Percentiles rank a stretch among this genome's conserved stretches.
Evolutionary conservation across 2,113 vertebrate genomes (phyloP).

Genomic region (Cebidichthys violaceus): DNA sequence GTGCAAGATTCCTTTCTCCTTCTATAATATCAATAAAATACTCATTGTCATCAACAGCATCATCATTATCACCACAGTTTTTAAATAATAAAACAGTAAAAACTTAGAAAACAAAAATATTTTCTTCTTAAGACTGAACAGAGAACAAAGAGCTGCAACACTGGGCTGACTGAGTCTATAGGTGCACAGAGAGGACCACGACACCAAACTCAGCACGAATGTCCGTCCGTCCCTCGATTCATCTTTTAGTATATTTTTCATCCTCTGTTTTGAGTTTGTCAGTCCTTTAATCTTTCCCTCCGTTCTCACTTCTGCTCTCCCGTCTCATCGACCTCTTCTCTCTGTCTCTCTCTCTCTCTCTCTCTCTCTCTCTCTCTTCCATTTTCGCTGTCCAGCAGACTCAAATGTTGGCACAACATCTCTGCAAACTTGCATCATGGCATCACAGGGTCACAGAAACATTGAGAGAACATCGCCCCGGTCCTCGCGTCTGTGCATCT

Average conservation of each 20-base stretch:
- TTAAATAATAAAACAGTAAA: slow-evolving; percentile 88
- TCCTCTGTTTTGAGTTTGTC: slow-evolving; percentile 59
- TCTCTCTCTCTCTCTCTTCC: slow-evolving; percentile 30
- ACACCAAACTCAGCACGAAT: slow-evolving; percentile 77
- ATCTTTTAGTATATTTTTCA: slow-evolving; percentile 30
- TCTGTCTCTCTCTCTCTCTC: slow-evolving; percentile 27
- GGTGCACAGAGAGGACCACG: slow-evolving; percentile 90
- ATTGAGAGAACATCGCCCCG: slow-evolving; percentile 79
- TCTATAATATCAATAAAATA: slow-evolving; percentile 83
- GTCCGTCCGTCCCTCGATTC: slow-evolving; percentile 56
- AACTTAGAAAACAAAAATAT: slow-evolving; percentile 91
- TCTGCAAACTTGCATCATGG: slow-evolving; percentile 75
- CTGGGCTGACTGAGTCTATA: slow-evolving; percentile 89
- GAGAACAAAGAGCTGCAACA: slow-evolving; percentile 91
- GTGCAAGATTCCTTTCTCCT: slow-evolving; percentile 88
- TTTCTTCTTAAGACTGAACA: slow-evolving; percentile 88
- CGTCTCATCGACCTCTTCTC: slow-evolving; percentile 21
- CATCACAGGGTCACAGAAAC: slow-evolving; percentile 80
- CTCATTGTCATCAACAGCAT: slow-evolving; percentile 85
- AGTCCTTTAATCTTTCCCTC: slow-evolving; percentile 23
- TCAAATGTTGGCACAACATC: slow-evolving; percentile 83
- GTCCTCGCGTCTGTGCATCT: slow-evolving; percentile 76
- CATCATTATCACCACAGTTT: slow-evolving; percentile 75
- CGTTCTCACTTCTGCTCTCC: slow-evolving; percentile 15
- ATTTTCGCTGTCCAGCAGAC: slow-evolving; percentile 78